These are phyloP conservation scores for Scrobipalpa atriplicella DNA, from an alignment of 2,888 invertebrate genomes.

Conservation along the genomic window DNA sequence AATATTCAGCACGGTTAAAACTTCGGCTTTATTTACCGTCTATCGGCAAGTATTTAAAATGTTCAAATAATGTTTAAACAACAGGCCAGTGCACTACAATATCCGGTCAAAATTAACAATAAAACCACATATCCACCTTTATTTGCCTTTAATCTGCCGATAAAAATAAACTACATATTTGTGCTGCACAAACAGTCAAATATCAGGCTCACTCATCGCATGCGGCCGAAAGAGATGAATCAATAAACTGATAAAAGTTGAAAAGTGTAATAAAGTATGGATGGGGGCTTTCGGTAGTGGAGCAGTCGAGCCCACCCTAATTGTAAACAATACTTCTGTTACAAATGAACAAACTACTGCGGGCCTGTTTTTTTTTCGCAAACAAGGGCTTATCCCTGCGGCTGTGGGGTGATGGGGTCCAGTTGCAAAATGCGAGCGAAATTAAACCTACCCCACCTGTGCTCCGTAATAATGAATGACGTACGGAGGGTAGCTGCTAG, in stretches of 20 bases:
- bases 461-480: slow-evolving; percentile 12
- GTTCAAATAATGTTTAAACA: neutral
- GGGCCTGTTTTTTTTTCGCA: slow-evolving; percentile 47
- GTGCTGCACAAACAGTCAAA: slow-evolving; percentile 12
- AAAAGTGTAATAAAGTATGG: slow-evolving; percentile 51
- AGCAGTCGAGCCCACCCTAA: slow-evolving; percentile 55
- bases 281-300: slow-evolving; percentile 48
- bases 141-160: slow-evolving; percentile 24
- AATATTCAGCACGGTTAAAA: neutral
- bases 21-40: neutral
- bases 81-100: neutral
- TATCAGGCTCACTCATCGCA: slow-evolving; percentile 29
- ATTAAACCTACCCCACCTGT: slow-evolving; percentile 21
- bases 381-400: slow-evolving; percentile 45
- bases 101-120: neutral
- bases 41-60: neutral
- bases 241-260: slow-evolving; percentile 39
- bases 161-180: neutral
- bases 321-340: slow-evolving; percentile 62
- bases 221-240: slow-evolving; percentile 33
- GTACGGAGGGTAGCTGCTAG: neutral
- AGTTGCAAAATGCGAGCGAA: slow-evolving; percentile 13
- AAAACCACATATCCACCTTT: neutral
- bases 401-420: slow-evolving; percentile 2
- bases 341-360: slow-evolving; percentile 62